phyloP scores from a whole-genome alignment of 2,113 vertebrate genomes.

The Malurus elegans region DNA sequence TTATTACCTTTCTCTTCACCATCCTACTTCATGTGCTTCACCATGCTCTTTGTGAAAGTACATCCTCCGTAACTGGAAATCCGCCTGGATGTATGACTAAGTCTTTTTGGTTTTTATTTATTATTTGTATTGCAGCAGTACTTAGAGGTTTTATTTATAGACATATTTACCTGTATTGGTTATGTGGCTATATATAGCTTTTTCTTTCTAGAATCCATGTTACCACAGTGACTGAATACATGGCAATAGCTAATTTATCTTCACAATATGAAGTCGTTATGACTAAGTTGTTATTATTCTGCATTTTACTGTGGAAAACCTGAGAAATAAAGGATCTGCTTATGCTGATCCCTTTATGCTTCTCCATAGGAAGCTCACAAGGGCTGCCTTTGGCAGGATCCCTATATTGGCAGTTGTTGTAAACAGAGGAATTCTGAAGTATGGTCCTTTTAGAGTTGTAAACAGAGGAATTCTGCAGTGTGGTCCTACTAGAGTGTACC shows the following conservation, averaged over 20 bases:
- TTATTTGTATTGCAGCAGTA: slow-evolving; percentile 3
- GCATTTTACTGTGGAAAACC: neutral
- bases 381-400: neutral
- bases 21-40: neutral
- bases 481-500: neutral
- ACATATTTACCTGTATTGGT: neutral
- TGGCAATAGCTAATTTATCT: neutral
- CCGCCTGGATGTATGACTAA: neutral
- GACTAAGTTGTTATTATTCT: neutral
- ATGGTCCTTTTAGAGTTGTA: neutral
- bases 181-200: neutral
- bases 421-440: neutral
- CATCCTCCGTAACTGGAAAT: slow-evolving; percentile 25
- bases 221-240: neutral
- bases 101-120: slow-evolving; percentile 26
- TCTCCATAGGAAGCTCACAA: neutral
- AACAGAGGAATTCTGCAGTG: neutral
- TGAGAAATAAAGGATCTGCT: neutral
- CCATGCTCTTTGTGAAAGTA: slow-evolving; percentile 4
- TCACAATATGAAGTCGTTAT: neutral
- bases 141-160: slow-evolving; percentile 23
- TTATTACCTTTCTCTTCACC: slow-evolving; percentile 9
- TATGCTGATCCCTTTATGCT: neutral
- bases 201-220: neutral
- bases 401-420: neutral